Evolutionary conservation across 37 sponge, comb jelly and placozoan genomes (phyloP), one percentile per base, ranked within the genome.

Genomic region (Cladorhizidae sp.): DNA sequence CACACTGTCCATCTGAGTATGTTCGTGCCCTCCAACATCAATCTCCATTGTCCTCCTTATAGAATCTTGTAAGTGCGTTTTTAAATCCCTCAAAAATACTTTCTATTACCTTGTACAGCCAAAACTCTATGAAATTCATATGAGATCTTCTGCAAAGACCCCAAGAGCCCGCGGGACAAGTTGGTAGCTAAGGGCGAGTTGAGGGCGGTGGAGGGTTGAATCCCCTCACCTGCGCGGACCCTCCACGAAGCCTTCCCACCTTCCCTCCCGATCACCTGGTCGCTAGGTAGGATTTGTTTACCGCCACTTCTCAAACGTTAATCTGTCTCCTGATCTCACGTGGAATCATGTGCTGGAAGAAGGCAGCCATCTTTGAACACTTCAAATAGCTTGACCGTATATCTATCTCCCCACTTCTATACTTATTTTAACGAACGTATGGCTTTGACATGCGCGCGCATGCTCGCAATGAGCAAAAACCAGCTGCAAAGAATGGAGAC

Each of bases 291-390:
- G 61, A 59, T 28, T 31, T 76, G 79, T 77, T 82, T 82, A 58
- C 89, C 89, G 89, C 89, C 89, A 88, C 84, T 79, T 63, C 73
- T 88, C 58, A 83, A 82, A 88, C 78, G 83, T 55, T 61, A 77
- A 64, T 65, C 71, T 74, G 88, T 92, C 92, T 83, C 88, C 92
- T 87, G 92, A 92, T 58, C 92, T 92, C 92, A 92, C 92, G 92
- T 92, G 92, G 74, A 83, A 69, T 92, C 88, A 79, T 87, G 92
- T 87, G 92, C 92, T 69, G 42, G 84, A 77, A 78, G 79, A 88
- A 77, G 78, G 73, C 89, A 82, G 89, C 89, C 84, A 82, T 83
- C 61, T 82, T 67, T 9, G 18, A 1, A 43, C 61, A 23, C 23
- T 49, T 71, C 71, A 67, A 72, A 43, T 20, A 20, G 17, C 55